Evolutionary conservation across 2,888 invertebrate species (phyloP).

Genomic region (Drosophila robusta): DNA sequence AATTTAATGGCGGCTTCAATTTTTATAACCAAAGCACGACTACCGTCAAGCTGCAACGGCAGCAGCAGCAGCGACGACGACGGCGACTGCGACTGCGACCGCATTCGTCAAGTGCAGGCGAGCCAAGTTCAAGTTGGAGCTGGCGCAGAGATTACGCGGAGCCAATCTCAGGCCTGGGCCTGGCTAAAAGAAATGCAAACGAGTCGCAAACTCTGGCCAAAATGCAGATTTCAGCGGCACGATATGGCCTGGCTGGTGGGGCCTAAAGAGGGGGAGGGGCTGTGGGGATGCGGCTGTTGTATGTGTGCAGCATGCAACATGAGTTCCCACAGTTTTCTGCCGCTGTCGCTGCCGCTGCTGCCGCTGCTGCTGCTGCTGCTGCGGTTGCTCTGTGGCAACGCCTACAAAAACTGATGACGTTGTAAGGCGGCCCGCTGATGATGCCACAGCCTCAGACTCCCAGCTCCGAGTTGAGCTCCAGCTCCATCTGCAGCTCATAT

Average conservation of each 20-base stretch:
- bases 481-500: slow-evolving; percentile 52
- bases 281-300: slow-evolving; percentile 17
- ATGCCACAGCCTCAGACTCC: slow-evolving; percentile 37
- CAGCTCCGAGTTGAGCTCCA: slow-evolving; percentile 8
- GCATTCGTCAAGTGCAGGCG: slow-evolving; percentile 52
- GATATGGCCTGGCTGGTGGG: slow-evolving; percentile 41
- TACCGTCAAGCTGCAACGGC: slow-evolving; percentile 61
- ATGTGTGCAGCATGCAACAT: slow-evolving; percentile 75
- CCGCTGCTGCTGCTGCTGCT: slow-evolving; percentile 41
- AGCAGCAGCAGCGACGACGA: slow-evolving; percentile 2
- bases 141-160: slow-evolving; percentile 63
- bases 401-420: slow-evolving; percentile 80
- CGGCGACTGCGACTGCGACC: slow-evolving; percentile 6
- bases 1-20: slow-evolving; percentile 81
- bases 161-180: slow-evolving; percentile 58
- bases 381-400: slow-evolving; percentile 79
- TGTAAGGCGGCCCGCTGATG: slow-evolving; percentile 68
- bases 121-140: slow-evolving; percentile 57
- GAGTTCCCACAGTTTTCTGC: slow-evolving; percentile 73
- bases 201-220: slow-evolving; percentile 59
- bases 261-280: slow-evolving; percentile 14
- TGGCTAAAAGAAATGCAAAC: slow-evolving; percentile 70
- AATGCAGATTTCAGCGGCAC: slow-evolving; percentile 80
- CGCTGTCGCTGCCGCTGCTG: no score
- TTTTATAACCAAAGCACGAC: slow-evolving; percentile 81